Conservation (phyloP, 53 echinoderm and acorn worm genomes). For the Paracentrotus lividus region DNA sequence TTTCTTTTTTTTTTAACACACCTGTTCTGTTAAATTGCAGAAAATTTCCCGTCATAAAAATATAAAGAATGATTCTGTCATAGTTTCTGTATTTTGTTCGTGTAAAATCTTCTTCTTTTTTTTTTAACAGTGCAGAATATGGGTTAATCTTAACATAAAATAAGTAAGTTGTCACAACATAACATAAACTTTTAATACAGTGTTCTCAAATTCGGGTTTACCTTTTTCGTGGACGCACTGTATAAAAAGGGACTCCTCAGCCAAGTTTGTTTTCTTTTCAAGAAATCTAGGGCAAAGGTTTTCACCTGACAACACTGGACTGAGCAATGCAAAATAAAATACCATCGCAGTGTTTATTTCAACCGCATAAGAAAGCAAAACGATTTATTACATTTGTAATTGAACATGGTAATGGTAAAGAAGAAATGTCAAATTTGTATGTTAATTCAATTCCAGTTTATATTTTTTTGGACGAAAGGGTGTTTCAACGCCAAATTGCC, state of each 20-base stretch:
- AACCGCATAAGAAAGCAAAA: not conserved
- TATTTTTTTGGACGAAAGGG: not conserved
- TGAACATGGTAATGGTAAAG: not conserved
- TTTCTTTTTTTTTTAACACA: too few relatives aligned
- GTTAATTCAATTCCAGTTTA: not conserved
- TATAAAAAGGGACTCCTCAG: not conserved
- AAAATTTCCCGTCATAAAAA: too few relatives aligned
- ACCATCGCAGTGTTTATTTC: not conserved
- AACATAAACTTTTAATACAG: too few relatives aligned
- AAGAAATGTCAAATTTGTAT: not conserved
- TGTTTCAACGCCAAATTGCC: constrained; percentile 25
- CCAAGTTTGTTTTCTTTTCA: not conserved
- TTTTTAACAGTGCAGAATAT: too few relatives aligned
- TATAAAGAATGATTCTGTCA: too few relatives aligned
- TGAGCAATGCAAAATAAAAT: not conserved
- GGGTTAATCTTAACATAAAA: too few relatives aligned
- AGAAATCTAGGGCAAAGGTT: not conserved
- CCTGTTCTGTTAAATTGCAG: too few relatives aligned
- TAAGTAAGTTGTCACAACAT: too few relatives aligned
- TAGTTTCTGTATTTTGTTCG: too few relatives aligned
- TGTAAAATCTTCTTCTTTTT: too few relatives aligned
- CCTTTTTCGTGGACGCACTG: too few relatives aligned
- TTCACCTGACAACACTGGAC: not conserved
- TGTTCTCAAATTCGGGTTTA: too few relatives aligned
- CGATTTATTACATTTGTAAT: not conserved